Evolutionary conservation across 2,797 vertebrate species (phyloP).

Genomic region (Enteromius anoplus): DNA sequence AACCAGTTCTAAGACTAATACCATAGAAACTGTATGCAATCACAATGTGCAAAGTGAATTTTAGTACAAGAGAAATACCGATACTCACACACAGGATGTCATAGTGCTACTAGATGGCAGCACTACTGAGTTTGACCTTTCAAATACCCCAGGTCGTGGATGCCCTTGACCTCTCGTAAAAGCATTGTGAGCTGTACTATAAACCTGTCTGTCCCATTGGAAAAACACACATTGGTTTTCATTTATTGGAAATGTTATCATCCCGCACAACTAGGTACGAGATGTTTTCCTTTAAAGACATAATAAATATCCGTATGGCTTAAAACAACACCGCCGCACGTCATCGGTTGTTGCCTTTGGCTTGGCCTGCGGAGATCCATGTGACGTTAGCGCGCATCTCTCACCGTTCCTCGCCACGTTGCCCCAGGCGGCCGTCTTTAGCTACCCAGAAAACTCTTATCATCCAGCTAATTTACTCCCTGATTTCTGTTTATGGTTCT

Average conservation of each 20-base stretch:
- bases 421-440: constrained; percentile 63
- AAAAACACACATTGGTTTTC: constrained; percentile 55
- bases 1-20: constrained; percentile 38
- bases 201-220: constrained; percentile 40
- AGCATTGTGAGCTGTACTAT: background rate
- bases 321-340: constrained; percentile 79
- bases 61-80: background rate
- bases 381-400: constrained; percentile 72
- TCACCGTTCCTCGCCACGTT: constrained; percentile 68
- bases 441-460: constrained; percentile 69
- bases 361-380: constrained; percentile 72
- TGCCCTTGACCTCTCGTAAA: constrained; percentile 13
- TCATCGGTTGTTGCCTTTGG: constrained; percentile 78
- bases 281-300: constrained; percentile 79
- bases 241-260: constrained; percentile 70
- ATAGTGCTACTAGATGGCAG: background rate
- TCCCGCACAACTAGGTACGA: constrained; percentile 72
- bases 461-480: constrained; percentile 85
- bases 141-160: background rate
- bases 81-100: constrained; percentile 11
- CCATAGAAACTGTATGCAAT: background rate
- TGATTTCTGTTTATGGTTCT: constrained; percentile 76
- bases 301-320: constrained; percentile 77
- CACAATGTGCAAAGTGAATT: background rate
- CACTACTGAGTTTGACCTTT: background rate